Conservation (phyloP, 2,797 vertebrate genomes). For the Anabacerthia variegaticeps region DNA sequence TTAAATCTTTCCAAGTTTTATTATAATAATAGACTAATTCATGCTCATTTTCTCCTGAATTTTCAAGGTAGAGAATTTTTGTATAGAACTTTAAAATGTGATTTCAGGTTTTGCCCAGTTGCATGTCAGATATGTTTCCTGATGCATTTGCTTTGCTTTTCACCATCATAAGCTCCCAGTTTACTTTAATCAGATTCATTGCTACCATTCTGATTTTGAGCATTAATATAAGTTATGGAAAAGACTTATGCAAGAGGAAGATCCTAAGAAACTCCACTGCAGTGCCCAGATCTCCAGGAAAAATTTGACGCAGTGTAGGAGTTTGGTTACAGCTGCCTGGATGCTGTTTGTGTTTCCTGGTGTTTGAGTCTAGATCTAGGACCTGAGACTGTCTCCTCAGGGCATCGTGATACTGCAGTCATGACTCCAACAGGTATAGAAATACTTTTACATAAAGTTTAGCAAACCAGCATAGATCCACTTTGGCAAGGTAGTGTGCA, state of each 20-base stretch:
- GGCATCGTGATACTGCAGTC: not conserved
- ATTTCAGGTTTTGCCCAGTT: not conserved
- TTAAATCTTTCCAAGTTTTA: not conserved
- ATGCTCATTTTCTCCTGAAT: not conserved
- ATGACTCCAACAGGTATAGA: fast-evolving
- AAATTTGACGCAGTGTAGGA: not conserved
- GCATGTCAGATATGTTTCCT: not conserved
- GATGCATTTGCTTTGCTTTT: not conserved
- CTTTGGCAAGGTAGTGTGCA: not conserved
- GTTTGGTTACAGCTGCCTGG: not conserved
- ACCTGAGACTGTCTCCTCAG: not conserved
- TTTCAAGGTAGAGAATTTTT: not conserved
- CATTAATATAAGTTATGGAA: not conserved
- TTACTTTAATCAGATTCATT: not conserved
- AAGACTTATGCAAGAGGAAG: not conserved
- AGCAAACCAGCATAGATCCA: not conserved
- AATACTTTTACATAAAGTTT: not conserved
- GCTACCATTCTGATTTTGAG: not conserved
- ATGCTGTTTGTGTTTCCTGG: not conserved
- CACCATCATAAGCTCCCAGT: not conserved
- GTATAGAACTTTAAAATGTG: not conserved
- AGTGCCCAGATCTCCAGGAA: not conserved
- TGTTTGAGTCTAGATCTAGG: not conserved
- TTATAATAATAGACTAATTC: not conserved
- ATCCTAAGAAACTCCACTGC: not conserved